Conservation (phyloP, 2,888 invertebrate species). For the Andrena fulva region DNA sequence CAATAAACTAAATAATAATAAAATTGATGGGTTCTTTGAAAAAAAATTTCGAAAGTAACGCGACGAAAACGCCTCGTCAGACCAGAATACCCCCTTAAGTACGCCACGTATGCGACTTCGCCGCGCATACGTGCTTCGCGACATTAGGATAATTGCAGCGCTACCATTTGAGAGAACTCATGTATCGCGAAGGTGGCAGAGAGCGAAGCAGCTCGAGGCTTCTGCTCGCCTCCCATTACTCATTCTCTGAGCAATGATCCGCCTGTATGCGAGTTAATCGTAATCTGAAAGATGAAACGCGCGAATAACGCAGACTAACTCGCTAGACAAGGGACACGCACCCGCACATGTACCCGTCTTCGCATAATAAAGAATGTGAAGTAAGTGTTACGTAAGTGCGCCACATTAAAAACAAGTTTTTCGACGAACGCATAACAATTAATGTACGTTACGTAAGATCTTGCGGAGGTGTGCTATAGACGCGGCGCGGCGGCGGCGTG, state of each 20-base stretch:
- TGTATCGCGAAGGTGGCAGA: background rate
- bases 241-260: background rate
- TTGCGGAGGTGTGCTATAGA: background rate
- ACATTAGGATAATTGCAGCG: background rate
- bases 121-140: background rate
- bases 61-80: too few species aligned
- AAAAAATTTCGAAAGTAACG: too few species aligned
- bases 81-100: too few species aligned
- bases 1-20: too few species aligned
- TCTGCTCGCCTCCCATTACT: background rate
- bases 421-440: background rate
- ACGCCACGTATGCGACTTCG: background rate
- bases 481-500: background rate
- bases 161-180: background rate
- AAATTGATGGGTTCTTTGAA: too few species aligned
- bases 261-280: background rate
- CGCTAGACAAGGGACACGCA: background rate
- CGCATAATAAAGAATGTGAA: background rate
- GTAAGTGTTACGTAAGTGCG: background rate
- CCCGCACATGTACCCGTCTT: background rate
- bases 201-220: background rate
- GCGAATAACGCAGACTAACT: background rate
- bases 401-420: background rate
- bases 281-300: background rate
- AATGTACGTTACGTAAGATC: constrained; percentile 17